phyloP scores from a whole-genome alignment of 2,888 invertebrate genomes.

The Gnatocerus cornutus region DNA sequence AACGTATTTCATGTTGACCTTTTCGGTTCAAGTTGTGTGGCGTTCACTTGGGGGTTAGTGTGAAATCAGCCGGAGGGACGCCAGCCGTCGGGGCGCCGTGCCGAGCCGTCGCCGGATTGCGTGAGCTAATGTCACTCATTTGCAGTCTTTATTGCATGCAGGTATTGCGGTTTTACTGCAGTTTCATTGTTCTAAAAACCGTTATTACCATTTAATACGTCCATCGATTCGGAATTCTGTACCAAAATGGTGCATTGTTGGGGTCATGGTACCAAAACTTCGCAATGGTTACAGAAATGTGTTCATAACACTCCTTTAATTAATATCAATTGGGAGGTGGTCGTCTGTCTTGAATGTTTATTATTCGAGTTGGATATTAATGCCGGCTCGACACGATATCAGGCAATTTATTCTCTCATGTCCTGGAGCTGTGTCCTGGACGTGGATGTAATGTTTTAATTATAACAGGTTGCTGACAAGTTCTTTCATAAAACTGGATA shows the following conservation, averaged over 20 bases:
- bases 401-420: constrained; percentile 39
- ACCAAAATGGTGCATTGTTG: constrained; percentile 1
- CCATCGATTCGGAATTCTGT: constrained; percentile 34
- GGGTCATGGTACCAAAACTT: constrained; percentile 11
- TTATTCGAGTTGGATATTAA: constrained; percentile 36
- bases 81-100: constrained; percentile 60
- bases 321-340: constrained; percentile 36
- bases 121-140: constrained; percentile 61
- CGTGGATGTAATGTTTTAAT: constrained; percentile 46
- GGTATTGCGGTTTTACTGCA: constrained; percentile 54
- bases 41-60: constrained; percentile 42
- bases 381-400: constrained; percentile 40
- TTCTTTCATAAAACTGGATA: constrained; percentile 24
- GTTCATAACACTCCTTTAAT: constrained; percentile 15
- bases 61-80: constrained; percentile 53
- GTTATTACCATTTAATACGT: constrained; percentile 47
- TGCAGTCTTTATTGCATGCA: constrained; percentile 57
- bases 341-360: constrained; percentile 29
- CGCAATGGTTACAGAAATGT: constrained; percentile 3
- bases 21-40: constrained; percentile 34
- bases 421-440: constrained; percentile 24
- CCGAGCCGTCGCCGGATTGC: constrained; percentile 59
- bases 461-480: constrained; percentile 32
- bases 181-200: constrained; percentile 48
- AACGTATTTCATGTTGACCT: constrained; percentile 50